Conservation (phyloP, 2,113 vertebrate species). For the Orycteropus afer region DNA sequence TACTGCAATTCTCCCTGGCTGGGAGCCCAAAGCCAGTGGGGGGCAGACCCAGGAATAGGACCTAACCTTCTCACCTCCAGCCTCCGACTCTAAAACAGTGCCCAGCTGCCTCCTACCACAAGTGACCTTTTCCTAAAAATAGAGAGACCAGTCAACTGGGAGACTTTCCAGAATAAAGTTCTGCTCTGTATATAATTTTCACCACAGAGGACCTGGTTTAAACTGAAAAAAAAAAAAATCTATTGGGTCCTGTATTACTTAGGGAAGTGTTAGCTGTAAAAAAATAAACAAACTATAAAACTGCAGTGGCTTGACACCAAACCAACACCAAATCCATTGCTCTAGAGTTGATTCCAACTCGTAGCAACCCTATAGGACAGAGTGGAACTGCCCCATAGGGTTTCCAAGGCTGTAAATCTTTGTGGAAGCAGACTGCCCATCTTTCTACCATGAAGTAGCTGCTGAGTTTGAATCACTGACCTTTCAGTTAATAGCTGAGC, state of each 20-base stretch:
- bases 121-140: conserved; percentile 38
- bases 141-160: not conserved
- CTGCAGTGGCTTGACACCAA: not conserved
- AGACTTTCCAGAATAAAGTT: conserved; percentile 9
- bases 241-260: not conserved
- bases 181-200: not conserved
- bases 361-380: not conserved
- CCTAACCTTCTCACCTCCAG: conserved; percentile 46
- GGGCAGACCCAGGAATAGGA: conserved; percentile 56
- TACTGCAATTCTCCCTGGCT: conserved; percentile 48
- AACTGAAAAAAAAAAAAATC: not conserved
- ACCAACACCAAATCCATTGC: too few species aligned
- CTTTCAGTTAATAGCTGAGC: not conserved
- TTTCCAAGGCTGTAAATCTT: not conserved
- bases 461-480: not conserved
- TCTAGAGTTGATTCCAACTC: too few species aligned
- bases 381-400: not conserved
- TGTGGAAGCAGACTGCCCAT: not conserved
- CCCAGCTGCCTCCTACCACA: not conserved
- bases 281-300: not conserved
- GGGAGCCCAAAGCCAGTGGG: conserved; percentile 8
- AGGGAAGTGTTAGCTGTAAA: not conserved
- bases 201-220: not conserved
- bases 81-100: not conserved
- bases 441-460: not conserved